These are phyloP conservation scores for Antechinus stuartii DNA, from an alignment of 2,113 vertebrate genomes.

Conservation along the genomic window DNA sequence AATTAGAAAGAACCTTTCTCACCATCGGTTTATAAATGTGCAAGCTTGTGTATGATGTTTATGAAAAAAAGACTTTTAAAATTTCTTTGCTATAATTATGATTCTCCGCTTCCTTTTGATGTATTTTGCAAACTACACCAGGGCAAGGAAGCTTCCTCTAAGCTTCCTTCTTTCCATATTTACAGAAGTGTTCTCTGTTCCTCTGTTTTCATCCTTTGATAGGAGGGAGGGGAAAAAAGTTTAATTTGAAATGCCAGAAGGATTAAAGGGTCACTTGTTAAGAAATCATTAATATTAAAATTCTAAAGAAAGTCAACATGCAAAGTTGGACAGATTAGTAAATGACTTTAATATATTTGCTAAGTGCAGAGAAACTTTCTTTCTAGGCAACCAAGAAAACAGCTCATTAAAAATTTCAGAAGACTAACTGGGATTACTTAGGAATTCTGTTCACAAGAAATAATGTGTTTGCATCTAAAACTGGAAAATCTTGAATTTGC, in stretches of 20 bases:
- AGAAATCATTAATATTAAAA: background rate
- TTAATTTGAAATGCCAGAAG: background rate
- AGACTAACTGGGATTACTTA: background rate
- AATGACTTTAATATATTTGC: conserved; percentile 3
- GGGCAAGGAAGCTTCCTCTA: background rate
- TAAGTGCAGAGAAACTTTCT: background rate
- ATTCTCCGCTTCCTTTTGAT: background rate
- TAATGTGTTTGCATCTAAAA: background rate
- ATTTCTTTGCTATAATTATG: background rate
- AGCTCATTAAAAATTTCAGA: background rate
- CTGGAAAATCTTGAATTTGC: background rate
- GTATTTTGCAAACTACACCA: background rate
- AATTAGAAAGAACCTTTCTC: background rate
- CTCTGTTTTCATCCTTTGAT: background rate
- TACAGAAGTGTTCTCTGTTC: background rate
- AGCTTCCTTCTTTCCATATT: background rate
- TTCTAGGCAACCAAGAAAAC: background rate
- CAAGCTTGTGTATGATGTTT: background rate
- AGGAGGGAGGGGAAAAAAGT: background rate
- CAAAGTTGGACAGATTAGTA: background rate
- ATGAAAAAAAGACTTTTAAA: background rate
- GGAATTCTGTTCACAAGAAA: background rate
- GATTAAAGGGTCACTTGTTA: background rate
- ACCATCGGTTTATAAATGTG: background rate
- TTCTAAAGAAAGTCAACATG: background rate